These are phyloP conservation scores for Lytechinus variegatus DNA, from an alignment of 35 echinoderm and acorn worm genomes.

Conservation along the genomic window DNA sequence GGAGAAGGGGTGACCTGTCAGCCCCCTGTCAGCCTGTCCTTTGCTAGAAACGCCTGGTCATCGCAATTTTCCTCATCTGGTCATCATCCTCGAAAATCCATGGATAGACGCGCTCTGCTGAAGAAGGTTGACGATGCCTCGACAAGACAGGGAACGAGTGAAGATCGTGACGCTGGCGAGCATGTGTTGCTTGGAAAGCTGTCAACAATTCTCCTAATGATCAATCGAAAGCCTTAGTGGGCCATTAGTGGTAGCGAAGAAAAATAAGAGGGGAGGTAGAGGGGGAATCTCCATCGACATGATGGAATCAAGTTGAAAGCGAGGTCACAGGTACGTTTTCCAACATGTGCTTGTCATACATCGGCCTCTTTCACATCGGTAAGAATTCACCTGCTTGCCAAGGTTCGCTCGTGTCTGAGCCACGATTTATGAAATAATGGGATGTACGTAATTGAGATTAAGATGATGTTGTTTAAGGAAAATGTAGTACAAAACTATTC, in stretches of 20 bases:
- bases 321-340: conserved; percentile 23
- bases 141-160: not conserved
- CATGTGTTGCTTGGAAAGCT: conserved; percentile 8
- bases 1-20: not conserved
- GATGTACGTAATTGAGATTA: too few relatives aligned
- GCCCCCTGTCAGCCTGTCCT: too few relatives aligned
- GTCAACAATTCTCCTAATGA: not conserved
- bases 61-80: not conserved
- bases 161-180: not conserved
- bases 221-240: conserved; percentile 20
- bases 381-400: not conserved
- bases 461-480: too few relatives aligned
- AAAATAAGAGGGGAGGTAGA: conserved; percentile 44
- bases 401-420: too few relatives aligned
- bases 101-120: not conserved
- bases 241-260: conserved; percentile 36
- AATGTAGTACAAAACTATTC: too few relatives aligned
- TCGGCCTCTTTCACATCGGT: not conserved
- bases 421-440: too few relatives aligned
- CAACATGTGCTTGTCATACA: not conserved
- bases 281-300: not conserved
- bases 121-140: not conserved
- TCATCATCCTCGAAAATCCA: not conserved
- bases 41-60: not conserved
- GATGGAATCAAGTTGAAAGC: not conserved